A percentile compares a stretch with the other conserved stretches of the same genome.
phyloP scores from a whole-genome alignment of 2,888 invertebrate genomes.

The Drosophila acutilabella region DNA sequence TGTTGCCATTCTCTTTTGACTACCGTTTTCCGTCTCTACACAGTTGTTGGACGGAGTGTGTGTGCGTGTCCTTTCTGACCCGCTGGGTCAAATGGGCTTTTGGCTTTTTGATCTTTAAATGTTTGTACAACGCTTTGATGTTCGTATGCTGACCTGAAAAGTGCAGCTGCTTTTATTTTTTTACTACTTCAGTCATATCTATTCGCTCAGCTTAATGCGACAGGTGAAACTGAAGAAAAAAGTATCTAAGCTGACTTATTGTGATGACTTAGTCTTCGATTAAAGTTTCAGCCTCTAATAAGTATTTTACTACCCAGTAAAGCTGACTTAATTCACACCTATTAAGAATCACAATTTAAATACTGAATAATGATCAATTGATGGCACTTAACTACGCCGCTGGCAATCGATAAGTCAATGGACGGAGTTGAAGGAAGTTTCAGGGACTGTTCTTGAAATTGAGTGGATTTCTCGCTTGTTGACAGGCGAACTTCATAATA shows the following conservation, averaged over 20 bases:
- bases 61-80: slow-evolving; percentile 43
- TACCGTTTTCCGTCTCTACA: slow-evolving; percentile 28
- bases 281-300: background rate
- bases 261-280: background rate
- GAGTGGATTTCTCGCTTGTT: slow-evolving; percentile 61
- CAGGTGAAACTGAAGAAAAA: background rate
- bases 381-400: slow-evolving; percentile 49
- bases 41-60: slow-evolving; percentile 32
- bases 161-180: slow-evolving; percentile 40
- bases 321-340: background rate
- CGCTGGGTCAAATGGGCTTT: slow-evolving; percentile 73
- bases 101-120: slow-evolving; percentile 81
- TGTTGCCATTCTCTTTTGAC: slow-evolving; percentile 8
- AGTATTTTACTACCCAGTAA: background rate
- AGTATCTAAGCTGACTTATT: background rate
- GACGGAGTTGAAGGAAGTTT: background rate
- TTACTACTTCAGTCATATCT: background rate
- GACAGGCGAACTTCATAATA: slow-evolving; percentile 71
- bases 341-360: slow-evolving; percentile 37
- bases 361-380: slow-evolving; percentile 69
- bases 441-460: slow-evolving; percentile 42
- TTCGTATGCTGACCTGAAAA: slow-evolving; percentile 60
- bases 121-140: slow-evolving; percentile 78
- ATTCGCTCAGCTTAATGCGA: background rate
- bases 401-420: slow-evolving; percentile 23